Conservation (phyloP, 2,797 vertebrate species). For the Scleropages formosus region DNA sequence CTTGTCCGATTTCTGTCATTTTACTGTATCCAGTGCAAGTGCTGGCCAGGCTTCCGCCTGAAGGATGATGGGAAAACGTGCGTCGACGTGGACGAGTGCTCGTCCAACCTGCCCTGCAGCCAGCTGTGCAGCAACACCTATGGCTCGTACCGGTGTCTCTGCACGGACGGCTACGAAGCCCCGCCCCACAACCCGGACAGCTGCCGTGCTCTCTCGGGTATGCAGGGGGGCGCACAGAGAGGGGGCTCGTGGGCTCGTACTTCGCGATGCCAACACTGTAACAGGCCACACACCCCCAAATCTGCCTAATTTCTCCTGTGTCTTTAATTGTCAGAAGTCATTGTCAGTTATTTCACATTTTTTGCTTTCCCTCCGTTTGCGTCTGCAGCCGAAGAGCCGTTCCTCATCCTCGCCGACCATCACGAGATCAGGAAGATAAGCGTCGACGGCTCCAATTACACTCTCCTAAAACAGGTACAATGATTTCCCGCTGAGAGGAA, state of each 20-base stretch:
- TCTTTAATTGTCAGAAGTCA: neutral
- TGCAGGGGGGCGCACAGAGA: neutral
- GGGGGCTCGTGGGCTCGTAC: neutral
- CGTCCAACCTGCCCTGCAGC: slow-evolving; percentile 89
- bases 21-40: slow-evolving; percentile 81
- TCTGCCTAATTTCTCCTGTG: neutral
- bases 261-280: neutral
- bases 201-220: slow-evolving; percentile 94
- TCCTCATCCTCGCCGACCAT: slow-evolving; percentile 96
- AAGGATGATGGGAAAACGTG: slow-evolving; percentile 96
- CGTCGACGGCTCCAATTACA: slow-evolving; percentile 96
- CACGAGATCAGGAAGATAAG: slow-evolving; percentile 98
- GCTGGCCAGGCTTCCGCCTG: slow-evolving; percentile 94
- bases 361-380: slow-evolving; percentile 51
- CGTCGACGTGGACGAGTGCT: slow-evolving; percentile 90
- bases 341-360: neutral
- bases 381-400: slow-evolving; percentile 88
- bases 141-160: slow-evolving; percentile 91
- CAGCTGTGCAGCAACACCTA: slow-evolving; percentile 96
- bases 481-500: neutral
- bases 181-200: slow-evolving; percentile 80
- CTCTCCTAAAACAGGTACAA: slow-evolving; percentile 92
- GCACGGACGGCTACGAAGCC: slow-evolving; percentile 87
- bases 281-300: slow-evolving; percentile 3
- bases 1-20: no score